phyloP scores from a whole-genome alignment of 1,140 invertebrate species.

The Saccostrea cuccullata region DNA sequence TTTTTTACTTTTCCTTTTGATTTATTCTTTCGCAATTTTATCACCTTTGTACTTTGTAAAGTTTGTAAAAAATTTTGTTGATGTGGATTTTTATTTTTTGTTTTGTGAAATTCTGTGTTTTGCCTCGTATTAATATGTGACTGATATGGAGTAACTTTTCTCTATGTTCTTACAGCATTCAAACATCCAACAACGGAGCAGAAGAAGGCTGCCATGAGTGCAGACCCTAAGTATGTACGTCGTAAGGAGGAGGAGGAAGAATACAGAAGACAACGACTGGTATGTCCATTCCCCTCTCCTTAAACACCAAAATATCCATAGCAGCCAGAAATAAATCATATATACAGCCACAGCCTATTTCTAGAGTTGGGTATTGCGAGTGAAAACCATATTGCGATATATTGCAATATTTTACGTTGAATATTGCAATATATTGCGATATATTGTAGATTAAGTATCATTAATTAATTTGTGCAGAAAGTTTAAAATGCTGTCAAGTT shows the following conservation, averaged over 20 bases:
- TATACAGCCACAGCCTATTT: too few relatives aligned
- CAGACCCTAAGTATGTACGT: slow-evolving; percentile 65
- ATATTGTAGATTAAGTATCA: too few relatives aligned
- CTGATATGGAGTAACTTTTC: background rate
- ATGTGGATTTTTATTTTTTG: background rate
- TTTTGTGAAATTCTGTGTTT: background rate
- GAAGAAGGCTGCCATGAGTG: slow-evolving; percentile 50
- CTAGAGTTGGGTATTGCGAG: too few relatives aligned
- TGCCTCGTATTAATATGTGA: background rate
- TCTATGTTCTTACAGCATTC: slow-evolving; percentile 66
- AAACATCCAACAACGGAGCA: slow-evolving; percentile 71
- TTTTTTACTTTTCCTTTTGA: background rate
- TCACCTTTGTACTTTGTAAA: background rate
- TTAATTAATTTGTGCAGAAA: too few relatives aligned
- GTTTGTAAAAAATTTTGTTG: background rate
- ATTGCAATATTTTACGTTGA: too few relatives aligned
- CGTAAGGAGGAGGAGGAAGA: slow-evolving; percentile 73
- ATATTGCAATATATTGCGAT: too few relatives aligned
- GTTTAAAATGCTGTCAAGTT: too few relatives aligned
- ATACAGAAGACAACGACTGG: slow-evolving; percentile 73
- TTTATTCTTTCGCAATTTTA: slow-evolving; percentile 6
- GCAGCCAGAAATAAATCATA: too few relatives aligned
- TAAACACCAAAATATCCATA: too few relatives aligned
- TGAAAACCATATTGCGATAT: too few relatives aligned
- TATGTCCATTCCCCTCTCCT: too few relatives aligned